These are phyloP conservation scores for Aphidius colemani DNA, from an alignment of 2,888 invertebrate genomes.

Conservation along the genomic window DNA sequence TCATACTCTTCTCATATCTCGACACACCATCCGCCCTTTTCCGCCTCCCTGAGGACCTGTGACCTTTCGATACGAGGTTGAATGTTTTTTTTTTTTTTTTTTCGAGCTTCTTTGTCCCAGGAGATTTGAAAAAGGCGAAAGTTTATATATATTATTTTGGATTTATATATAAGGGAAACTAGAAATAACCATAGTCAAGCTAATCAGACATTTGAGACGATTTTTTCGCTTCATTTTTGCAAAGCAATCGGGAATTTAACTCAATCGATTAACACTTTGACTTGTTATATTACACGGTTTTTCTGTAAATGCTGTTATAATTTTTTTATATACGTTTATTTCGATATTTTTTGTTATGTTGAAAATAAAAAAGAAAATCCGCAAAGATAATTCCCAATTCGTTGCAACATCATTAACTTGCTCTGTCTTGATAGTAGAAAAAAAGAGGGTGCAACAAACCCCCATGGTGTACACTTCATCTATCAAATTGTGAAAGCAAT, in stretches of 20 bases:
- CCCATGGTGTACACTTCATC: conserved; percentile 44
- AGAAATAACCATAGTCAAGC: too few relatives aligned
- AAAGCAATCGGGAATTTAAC: neutral
- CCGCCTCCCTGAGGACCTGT: neutral
- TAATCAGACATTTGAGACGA: too few relatives aligned
- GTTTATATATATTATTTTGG: too few relatives aligned
- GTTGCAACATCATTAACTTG: conserved; percentile 55
- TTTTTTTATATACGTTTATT: conserved; percentile 9
- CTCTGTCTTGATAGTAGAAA: conserved; percentile 41
- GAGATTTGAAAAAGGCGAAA: too few relatives aligned
- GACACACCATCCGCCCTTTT: conserved; percentile 22
- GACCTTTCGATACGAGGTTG: neutral
- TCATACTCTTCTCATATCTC: neutral
- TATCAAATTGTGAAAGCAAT: conserved; percentile 37
- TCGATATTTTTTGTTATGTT: neutral
- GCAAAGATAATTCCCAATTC: conserved; percentile 47
- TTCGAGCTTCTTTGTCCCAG: neutral
- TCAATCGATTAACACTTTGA: conserved; percentile 19
- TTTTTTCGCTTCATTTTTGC: neutral
- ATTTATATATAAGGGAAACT: too few relatives aligned
- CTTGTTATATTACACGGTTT: conserved; percentile 10
- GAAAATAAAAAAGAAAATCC: conserved; percentile 1
- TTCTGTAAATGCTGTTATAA: neutral
- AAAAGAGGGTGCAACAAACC: conserved; percentile 36
- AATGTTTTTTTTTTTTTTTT: neutral